phyloP scores from a whole-genome alignment of 2,113 vertebrate genomes.

The Cebus imitator region DNA sequence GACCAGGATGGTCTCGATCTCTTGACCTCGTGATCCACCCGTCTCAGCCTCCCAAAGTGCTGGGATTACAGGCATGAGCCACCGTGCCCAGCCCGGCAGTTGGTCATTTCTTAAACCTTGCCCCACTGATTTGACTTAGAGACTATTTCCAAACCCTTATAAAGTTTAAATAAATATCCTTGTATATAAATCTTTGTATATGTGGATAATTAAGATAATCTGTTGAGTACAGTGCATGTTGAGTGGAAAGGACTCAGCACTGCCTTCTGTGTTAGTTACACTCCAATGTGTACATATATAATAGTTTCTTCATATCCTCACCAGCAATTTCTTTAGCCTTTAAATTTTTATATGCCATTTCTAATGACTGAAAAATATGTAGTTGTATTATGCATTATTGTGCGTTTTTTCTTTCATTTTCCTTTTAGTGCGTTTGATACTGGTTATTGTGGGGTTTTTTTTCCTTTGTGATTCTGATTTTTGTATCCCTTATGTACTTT shows the following conservation, averaged over 20 bases:
- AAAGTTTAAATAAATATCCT: not conserved
- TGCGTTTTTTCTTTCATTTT: not conserved
- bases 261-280: not conserved
- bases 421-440: not conserved
- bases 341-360: not conserved
- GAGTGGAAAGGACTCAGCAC: not conserved
- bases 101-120: not conserved
- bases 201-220: not conserved
- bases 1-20: no score
- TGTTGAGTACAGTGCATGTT: not conserved
- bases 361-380: not conserved
- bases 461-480: not conserved
- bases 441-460: not conserved
- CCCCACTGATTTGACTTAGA: not conserved
- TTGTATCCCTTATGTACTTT: not conserved
- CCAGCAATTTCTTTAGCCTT: not conserved
- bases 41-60: no score
- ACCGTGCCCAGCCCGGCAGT: not conserved
- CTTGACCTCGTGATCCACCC: no score
- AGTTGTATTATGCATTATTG: not conserved
- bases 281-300: no score
- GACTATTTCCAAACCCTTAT: not conserved
- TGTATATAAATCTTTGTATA: not conserved
- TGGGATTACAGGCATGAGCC: no score
- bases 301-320: not conserved